These are phyloP conservation scores for Leptopilina boulardi DNA, from an alignment of 1,140 invertebrate species.

Conservation along the genomic window DNA sequence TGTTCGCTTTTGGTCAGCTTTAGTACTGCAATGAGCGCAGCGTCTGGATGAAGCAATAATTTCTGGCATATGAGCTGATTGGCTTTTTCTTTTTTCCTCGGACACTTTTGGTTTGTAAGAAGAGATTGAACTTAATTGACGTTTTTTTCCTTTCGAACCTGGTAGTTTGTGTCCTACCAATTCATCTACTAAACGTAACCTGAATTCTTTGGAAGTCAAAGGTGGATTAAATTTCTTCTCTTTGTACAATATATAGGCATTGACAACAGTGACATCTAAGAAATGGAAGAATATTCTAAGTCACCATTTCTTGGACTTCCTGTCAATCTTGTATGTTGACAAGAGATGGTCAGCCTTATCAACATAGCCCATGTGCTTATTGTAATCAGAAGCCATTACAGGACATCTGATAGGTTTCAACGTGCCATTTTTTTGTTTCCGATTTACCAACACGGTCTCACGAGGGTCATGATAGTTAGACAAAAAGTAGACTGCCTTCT, in stretches of 20 bases:
- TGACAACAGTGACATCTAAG: slow-evolving; percentile 41
- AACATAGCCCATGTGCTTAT: slow-evolving; percentile 58
- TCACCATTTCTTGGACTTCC: slow-evolving; percentile 58
- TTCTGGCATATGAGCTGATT: slow-evolving; percentile 32
- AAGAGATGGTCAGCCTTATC: too few species aligned
- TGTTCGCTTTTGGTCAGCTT: slow-evolving; percentile 13
- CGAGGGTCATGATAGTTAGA: slow-evolving; percentile 66
- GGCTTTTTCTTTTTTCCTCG: background rate
- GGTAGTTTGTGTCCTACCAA: slow-evolving; percentile 30
- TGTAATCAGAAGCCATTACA: slow-evolving; percentile 54
- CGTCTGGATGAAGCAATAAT: background rate
- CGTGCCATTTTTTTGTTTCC: slow-evolving; percentile 59
- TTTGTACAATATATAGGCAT: slow-evolving; percentile 46
- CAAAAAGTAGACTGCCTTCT: slow-evolving; percentile 66
- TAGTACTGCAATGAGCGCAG: slow-evolving; percentile 37
- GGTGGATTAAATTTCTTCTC: slow-evolving; percentile 32
- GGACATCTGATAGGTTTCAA: slow-evolving; percentile 47
- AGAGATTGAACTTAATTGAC: background rate
- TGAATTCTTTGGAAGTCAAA: slow-evolving; percentile 41
- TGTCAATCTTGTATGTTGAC: slow-evolving; percentile 66
- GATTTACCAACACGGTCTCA: slow-evolving; percentile 41
- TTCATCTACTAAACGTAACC: slow-evolving; percentile 41
- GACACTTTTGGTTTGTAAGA: background rate
- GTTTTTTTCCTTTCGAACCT: slow-evolving; percentile 35
- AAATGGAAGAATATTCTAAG: slow-evolving; percentile 45